Evolutionary conservation across 2,113 vertebrate genomes (phyloP).

Genomic region (Pseudopodoces humilis): DNA sequence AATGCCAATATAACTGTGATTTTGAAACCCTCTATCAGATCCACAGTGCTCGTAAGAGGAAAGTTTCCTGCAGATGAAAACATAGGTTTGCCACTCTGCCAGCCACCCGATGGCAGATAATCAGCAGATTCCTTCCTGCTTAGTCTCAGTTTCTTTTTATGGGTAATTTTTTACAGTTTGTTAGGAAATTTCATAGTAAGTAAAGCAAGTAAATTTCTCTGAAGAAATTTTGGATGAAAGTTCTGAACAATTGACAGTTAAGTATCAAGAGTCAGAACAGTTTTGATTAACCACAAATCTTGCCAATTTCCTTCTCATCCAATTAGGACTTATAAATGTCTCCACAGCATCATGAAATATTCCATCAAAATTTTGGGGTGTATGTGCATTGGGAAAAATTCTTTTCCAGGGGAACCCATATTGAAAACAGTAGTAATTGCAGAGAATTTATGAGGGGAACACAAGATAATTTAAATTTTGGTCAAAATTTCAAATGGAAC

Average conservation of each 20-base stretch:
- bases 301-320: not conserved
- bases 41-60: not conserved
- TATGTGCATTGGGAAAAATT: not conserved
- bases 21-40: constrained; percentile 40
- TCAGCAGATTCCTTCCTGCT: constrained; percentile 32
- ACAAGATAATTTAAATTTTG: not conserved
- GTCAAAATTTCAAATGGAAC: not conserved
- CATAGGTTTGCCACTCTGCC: constrained; percentile 18
- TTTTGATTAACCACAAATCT: not conserved
- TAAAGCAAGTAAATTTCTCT: not conserved
- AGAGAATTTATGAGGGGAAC: not conserved
- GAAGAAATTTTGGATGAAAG: not conserved
- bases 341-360: not conserved
- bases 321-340: not conserved
- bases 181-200: not conserved
- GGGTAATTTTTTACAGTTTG: not conserved
- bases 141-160: not conserved
- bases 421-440: not conserved
- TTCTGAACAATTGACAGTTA: not conserved
- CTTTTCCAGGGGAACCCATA: not conserved
- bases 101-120: constrained; percentile 42
- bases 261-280: not conserved
- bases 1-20: constrained; percentile 43
- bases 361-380: not conserved
- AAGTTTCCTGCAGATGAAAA: constrained; percentile 53